A percentile compares a stretch with the other conserved stretches of the same genome.
Evolutionary conservation across 2,888 invertebrate species (phyloP).

Genomic region (Parnassius glacialis): DNA sequence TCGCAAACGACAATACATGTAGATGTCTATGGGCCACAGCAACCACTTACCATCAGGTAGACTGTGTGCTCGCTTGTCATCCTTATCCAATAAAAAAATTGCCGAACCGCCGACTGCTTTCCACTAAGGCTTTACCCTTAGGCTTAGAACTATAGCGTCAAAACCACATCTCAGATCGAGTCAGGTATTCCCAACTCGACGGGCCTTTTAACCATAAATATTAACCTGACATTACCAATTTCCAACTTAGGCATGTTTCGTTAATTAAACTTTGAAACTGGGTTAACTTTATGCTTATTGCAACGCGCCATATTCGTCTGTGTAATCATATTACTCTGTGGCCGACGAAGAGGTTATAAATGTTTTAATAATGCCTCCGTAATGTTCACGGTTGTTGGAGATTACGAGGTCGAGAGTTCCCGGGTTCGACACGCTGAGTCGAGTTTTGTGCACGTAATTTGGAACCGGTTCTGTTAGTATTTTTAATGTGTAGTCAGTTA

Average conservation of each 20-base stretch:
- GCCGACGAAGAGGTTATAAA: not conserved
- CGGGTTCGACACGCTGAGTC: not conserved
- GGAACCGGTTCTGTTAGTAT: constrained; percentile 6
- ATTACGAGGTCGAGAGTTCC: constrained; percentile 13
- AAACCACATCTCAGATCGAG: constrained; percentile 7
- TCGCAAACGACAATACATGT: too few species aligned
- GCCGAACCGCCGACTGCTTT: too few species aligned
- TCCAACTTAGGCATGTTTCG: constrained; percentile 12
- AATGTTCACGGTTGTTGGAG: not conserved
- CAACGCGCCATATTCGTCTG: constrained; percentile 2
- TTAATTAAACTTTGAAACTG: constrained; percentile 22
- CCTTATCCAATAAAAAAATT: too few species aligned
- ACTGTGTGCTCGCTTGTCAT: too few species aligned
- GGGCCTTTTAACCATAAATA: constrained; percentile 15
- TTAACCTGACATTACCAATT: constrained; percentile 20
- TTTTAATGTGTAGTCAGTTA: not conserved
- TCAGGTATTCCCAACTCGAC: not conserved
- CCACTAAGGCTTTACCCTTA: too few species aligned
- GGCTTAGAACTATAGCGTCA: not conserved
- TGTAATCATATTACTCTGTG: not conserved
- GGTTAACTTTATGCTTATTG: constrained; percentile 16
- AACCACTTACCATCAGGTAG: too few species aligned
- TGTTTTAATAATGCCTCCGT: constrained; percentile 5
- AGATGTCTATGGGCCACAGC: too few species aligned
- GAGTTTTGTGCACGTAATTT: not conserved